phyloP scores from a whole-genome alignment of 1,140 invertebrate genomes.

The Atta colombica region DNA sequence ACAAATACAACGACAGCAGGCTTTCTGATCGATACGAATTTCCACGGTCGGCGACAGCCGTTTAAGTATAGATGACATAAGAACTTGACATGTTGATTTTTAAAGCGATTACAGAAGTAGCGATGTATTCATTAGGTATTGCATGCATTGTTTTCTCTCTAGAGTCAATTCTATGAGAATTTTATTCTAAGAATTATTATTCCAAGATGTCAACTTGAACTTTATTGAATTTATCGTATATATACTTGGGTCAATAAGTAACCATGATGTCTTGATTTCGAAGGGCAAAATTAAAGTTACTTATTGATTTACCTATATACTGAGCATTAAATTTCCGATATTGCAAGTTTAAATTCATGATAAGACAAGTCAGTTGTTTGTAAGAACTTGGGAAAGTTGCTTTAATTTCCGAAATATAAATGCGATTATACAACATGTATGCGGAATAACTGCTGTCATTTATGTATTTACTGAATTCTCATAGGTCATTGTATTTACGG shows the following conservation, averaged over 20 bases:
- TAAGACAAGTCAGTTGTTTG: background rate
- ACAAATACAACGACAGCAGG: background rate
- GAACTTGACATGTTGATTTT: background rate
- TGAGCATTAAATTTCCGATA: background rate
- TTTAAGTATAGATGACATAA: background rate
- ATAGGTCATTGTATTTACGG: background rate
- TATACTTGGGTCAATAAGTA: too few relatives aligned
- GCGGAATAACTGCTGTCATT: background rate
- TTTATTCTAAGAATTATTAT: background rate
- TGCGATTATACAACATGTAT: background rate
- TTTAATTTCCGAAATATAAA: constrained; percentile 24
- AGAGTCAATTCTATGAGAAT: background rate
- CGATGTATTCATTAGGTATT: background rate
- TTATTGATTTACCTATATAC: too few relatives aligned
- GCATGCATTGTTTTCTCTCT: background rate
- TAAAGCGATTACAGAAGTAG: background rate
- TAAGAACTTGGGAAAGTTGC: background rate
- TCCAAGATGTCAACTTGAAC: background rate
- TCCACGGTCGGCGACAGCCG: background rate
- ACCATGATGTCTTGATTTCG: too few relatives aligned
- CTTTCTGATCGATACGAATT: constrained; percentile 43
- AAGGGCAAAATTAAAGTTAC: too few relatives aligned
- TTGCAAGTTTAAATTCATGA: background rate
- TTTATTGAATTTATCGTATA: background rate
- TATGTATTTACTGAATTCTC: background rate